Evolutionary conservation across 2,113 vertebrate genomes (phyloP), one percentile per base, ranked within the genome.

Genomic region (Oreochromis spilurus): DNA sequence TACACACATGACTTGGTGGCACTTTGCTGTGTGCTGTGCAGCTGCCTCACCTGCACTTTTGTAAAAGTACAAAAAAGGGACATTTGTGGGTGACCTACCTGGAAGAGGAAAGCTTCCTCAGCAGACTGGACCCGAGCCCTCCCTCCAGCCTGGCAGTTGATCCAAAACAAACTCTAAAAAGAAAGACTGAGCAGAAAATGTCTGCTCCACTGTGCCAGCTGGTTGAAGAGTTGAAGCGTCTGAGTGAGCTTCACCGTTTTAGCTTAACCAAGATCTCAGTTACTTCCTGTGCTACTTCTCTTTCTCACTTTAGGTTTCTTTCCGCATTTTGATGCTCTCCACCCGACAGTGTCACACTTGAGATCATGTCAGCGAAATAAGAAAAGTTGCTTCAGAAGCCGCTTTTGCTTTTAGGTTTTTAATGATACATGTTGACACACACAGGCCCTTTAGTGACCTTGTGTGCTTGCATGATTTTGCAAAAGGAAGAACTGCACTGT

Each of bases 271-370:
- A 93, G 92, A 95, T 92, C 93, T 94, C 92, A 91, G 62, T 91
- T 85, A 95, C 95, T 97, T 97, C 96, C 96, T 96, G 96, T 95
- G 86, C 91, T 82, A 96, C 95, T 97, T 97, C 96, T 96, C 93
- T 67, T 93, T 94, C 78, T 92, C 29, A 16, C 43, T 52, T 14
- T 50, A 26, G n/a, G 48, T 5, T 38, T 53, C 45, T 88, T 81
- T 85, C 84, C 87, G 84, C 87, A 84, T 85, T 55, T 89, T 75
- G 62, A 54, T 16, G 26, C 75, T n/a, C 40, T 38, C 12, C 43
- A 36, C 60, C 7, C 12, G 21, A 21, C 53, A 12, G 31, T 79
- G 83, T 60, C 65, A 82, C 43, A 62, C 21, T 62, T 60, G 21
- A n/a, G 9, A 40, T 62, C 14, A 9, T 58, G 65, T 12, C 8